Evolutionary conservation across 2,113 vertebrate genomes (phyloP), one percentile per base, ranked within the genome.

Genomic region (Climacteris rufus): DNA sequence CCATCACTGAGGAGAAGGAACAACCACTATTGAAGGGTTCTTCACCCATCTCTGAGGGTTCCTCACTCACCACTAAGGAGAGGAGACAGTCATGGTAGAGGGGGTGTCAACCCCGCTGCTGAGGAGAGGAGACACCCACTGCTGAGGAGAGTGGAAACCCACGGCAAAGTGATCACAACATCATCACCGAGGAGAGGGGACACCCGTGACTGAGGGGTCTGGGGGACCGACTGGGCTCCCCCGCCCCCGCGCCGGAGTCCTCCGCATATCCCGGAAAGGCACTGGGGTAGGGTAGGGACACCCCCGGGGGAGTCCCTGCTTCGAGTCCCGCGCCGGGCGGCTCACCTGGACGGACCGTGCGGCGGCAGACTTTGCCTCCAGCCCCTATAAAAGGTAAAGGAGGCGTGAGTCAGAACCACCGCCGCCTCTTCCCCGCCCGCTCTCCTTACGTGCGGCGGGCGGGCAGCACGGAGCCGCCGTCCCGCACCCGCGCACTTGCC

Each of bases 341-440:
- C 87, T 95, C 84, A 96, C 95, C 96, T 93, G 83, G 20, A 83
- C 33, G 66, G 20, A 66, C 60, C 27, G 14, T 56, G 42, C 28
- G 50, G 70, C 33, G n/a, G 56, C 82, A 95, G 96, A 95, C 95
- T 97, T 97, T 97, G 93, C 61, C 74, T 96, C 70, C 50, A 78
- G 84, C 78, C 90, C 76, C 92, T 97, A 94, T 97, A 96, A 96
- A 97, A 96, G 96, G 96, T 95, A 97, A 49, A 90, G 92, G 90
- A 89, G 89, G 86, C 59, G 90, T 96, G 96, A 97, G 86, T 93
- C 93, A 96, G 93, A 93, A 93, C 95, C 64, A 93, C 95, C 64
- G 15, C 87, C 95, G 33, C 91, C 87, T 95, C 60, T 70, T 93
- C 90, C 89, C 93, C 94, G 91, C 89, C 80, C 56, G 89, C 90